Percentiles rank a stretch among this genome's conserved stretches.
These are phyloP conservation scores for Aphelinus atriplicis DNA, from an alignment of 1,140 invertebrate species.

Conservation along the genomic window DNA sequence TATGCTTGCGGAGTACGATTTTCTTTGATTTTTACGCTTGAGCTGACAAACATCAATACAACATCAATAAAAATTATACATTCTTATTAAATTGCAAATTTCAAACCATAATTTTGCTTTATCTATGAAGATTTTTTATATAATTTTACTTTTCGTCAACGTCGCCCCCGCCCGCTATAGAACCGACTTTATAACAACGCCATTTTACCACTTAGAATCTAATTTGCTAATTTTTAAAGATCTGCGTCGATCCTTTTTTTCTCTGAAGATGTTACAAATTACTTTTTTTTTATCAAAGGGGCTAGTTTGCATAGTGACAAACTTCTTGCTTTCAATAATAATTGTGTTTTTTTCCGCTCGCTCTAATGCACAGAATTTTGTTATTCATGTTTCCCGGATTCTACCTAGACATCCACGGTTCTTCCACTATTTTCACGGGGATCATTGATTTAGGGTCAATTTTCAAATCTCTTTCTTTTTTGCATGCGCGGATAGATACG, in stretches of 20 bases:
- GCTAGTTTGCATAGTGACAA: conserved; percentile 25
- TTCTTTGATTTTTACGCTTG: conserved; percentile 23
- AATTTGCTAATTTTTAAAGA: conserved; percentile 45
- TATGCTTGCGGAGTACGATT: conserved; percentile 14
- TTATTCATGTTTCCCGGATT: conserved; percentile 45
- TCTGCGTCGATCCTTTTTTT: conserved; percentile 26
- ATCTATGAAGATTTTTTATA: background rate
- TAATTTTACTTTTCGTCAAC: conserved; percentile 39
- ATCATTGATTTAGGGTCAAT: conserved; percentile 42
- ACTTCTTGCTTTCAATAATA: conserved; percentile 26
- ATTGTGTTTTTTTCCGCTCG: background rate
- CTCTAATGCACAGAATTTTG: conserved; percentile 27
- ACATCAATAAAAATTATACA: conserved; percentile 31
- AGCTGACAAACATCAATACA: conserved; percentile 29
- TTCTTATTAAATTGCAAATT: conserved; percentile 3
- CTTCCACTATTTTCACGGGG: conserved; percentile 46
- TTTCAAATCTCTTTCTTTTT: conserved; percentile 45
- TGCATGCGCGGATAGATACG: conserved; percentile 54
- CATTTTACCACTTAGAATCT: conserved; percentile 49
- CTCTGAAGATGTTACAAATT: conserved; percentile 27
- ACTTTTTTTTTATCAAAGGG: conserved; percentile 26
- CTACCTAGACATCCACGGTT: conserved; percentile 54
- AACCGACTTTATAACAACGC: conserved; percentile 49
- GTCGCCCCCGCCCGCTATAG: conserved; percentile 49
- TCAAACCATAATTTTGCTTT: no score